These are phyloP conservation scores for Hippocampus comes DNA, from an alignment of 2,113 vertebrate species.

Conservation along the genomic window DNA sequence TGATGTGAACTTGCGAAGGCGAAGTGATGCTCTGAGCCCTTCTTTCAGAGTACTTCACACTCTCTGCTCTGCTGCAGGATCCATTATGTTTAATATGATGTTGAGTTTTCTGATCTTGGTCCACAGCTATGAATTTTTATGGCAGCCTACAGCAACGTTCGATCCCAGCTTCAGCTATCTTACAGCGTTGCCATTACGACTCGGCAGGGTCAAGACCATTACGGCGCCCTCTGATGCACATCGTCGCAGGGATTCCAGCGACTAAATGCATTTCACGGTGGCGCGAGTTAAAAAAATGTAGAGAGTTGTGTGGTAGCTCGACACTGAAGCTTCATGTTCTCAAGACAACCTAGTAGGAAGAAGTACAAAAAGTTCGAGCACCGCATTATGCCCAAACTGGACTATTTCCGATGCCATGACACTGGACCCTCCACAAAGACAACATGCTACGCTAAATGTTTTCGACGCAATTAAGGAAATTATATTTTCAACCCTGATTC, in stretches of 20 bases:
- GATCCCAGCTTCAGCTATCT: slow-evolving; percentile 31
- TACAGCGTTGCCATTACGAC: slow-evolving; percentile 44
- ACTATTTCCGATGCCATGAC: background rate
- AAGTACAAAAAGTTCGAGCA: background rate
- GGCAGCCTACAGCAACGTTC: slow-evolving; percentile 43
- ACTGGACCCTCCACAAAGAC: background rate
- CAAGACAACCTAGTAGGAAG: background rate
- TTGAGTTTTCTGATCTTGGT: slow-evolving; percentile 26
- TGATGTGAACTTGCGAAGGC: slow-evolving; percentile 15
- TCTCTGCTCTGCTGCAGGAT: slow-evolving; percentile 30
- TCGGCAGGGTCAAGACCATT: slow-evolving; percentile 43
- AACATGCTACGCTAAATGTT: background rate
- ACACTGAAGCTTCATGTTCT: background rate
- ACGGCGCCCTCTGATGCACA: slow-evolving; percentile 33
- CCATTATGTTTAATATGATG: slow-evolving; percentile 55
- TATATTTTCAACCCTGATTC: too few relatives aligned
- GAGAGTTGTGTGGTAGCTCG: background rate
- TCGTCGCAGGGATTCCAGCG: slow-evolving; percentile 22
- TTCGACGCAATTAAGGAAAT: background rate
- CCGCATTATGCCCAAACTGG: background rate
- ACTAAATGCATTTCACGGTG: slow-evolving; percentile 3
- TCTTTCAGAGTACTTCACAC: background rate
- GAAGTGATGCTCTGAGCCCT: slow-evolving; percentile 11
- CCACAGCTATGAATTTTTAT: slow-evolving; percentile 68
- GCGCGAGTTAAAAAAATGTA: slow-evolving; percentile 21